Conservation (phyloP, 2,797 vertebrate genomes). For the Pseudochromis fuscus region DNA sequence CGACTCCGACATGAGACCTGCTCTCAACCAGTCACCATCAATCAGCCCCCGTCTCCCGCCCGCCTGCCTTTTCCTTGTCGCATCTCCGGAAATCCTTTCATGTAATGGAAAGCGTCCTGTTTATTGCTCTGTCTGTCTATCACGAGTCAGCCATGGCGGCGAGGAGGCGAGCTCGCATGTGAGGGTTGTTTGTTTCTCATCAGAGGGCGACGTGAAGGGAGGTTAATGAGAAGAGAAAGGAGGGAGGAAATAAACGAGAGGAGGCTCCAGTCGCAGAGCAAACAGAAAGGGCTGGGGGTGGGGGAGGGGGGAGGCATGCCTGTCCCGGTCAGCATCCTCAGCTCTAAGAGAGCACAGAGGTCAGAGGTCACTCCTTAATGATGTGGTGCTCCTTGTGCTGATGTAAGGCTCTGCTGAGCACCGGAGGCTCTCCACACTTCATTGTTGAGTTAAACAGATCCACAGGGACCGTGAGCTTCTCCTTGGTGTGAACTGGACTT, state of each 20-base stretch:
- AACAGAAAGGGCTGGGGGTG: background rate
- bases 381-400: conserved; percentile 47
- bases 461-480: conserved; percentile 1
- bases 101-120: conserved; percentile 3
- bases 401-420: conserved; percentile 28
- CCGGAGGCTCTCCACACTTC: background rate
- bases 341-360: conserved; percentile 31
- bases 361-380: conserved; percentile 66
- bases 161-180: background rate
- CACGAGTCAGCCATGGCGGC: background rate
- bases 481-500: background rate
- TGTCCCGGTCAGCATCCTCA: conserved; percentile 26
- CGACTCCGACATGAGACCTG: background rate
- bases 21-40: conserved; percentile 12
- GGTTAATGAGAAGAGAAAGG: conserved; percentile 49
- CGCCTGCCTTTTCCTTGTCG: conserved; percentile 22
- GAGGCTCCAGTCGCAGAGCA: conserved; percentile 20
- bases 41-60: conserved; percentile 5
- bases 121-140: conserved; percentile 14
- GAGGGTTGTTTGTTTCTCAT: conserved; percentile 35
- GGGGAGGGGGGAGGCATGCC: background rate
- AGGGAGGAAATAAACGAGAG: conserved; percentile 16
- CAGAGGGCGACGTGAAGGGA: conserved; percentile 28
- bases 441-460: background rate
- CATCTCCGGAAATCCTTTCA: conserved; percentile 18